Percentiles rank a stretch among this genome's conserved stretches.
These are phyloP conservation scores for Spermophilus dauricus DNA, from an alignment of 2,113 vertebrate species.

Conservation along the genomic window DNA sequence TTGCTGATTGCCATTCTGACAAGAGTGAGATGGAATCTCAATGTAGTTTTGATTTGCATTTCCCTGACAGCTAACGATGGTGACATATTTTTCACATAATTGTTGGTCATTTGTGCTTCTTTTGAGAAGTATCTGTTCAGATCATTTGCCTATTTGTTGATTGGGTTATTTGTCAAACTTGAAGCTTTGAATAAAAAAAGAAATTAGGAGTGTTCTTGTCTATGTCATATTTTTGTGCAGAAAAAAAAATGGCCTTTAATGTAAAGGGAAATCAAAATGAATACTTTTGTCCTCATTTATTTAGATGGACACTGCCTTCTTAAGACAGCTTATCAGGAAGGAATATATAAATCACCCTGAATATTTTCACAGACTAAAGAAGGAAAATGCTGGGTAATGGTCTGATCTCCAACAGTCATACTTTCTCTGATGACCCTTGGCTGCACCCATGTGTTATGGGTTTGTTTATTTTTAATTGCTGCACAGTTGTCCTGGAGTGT, in stretches of 20 bases:
- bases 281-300: background rate
- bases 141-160: background rate
- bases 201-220: background rate
- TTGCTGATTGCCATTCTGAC: background rate
- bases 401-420: constrained; percentile 62
- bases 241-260: background rate
- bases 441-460: constrained; percentile 60
- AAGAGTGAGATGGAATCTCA: background rate
- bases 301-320: constrained; percentile 34
- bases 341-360: constrained; percentile 25
- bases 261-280: background rate
- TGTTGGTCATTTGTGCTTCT: background rate
- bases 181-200: background rate
- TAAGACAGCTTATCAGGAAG: constrained; percentile 40
- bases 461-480: constrained; percentile 70
- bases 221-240: background rate
- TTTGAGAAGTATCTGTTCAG: background rate
- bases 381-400: constrained; percentile 54
- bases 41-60: background rate
- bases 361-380: constrained; percentile 31
- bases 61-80: background rate
- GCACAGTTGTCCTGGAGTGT: constrained; percentile 64
- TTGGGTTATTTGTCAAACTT: background rate
- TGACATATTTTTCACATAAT: background rate
- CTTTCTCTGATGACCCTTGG: constrained; percentile 71